Evolutionary conservation across 2,888 invertebrate genomes (phyloP).

Genomic region (Lottia scabra): DNA sequence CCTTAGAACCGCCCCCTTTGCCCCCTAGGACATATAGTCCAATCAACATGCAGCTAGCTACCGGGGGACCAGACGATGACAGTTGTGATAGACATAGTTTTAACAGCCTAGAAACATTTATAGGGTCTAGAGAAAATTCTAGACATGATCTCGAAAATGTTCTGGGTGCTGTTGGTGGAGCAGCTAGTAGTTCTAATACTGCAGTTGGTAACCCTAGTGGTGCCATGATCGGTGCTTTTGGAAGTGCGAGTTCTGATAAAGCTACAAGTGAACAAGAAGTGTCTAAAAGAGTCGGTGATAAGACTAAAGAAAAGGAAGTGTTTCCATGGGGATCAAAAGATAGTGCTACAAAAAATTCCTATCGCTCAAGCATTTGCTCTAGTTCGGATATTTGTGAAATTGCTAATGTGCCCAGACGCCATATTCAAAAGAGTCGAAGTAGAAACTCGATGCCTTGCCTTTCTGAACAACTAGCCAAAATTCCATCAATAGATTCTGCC

Average conservation of each 20-base stretch:
- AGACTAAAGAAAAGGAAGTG: conserved; percentile 25
- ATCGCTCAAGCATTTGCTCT: neutral
- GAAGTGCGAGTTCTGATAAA: conserved; percentile 7
- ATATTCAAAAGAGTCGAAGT: conserved; percentile 3
- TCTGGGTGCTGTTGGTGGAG: conserved; percentile 26
- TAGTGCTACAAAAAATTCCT: neutral
- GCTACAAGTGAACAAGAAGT: neutral
- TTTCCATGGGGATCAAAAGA: conserved; percentile 30
- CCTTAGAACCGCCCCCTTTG: conserved; percentile 52
- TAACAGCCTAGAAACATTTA: conserved; percentile 59
- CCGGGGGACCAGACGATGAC: conserved; percentile 21
- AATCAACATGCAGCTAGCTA: conserved; percentile 40
- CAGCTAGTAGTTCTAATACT: conserved; percentile 27
- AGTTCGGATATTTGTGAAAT: conserved; percentile 6
- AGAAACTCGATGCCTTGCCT: conserved; percentile 21
- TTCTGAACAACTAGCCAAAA: conserved; percentile 35
- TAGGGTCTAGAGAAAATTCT: conserved; percentile 51
- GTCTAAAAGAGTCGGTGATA: neutral
- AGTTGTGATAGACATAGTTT: conserved; percentile 54
- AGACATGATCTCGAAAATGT: conserved; percentile 24
- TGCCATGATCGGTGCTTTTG: conserved; percentile 10
- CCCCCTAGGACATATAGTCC: conserved; percentile 63
- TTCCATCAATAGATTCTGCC: conserved; percentile 42
- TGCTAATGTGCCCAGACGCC: conserved; percentile 8
- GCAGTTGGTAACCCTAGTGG: conserved; percentile 23